Conservation (phyloP, 2,888 invertebrate genomes). For the Odontocerum albicorne region DNA sequence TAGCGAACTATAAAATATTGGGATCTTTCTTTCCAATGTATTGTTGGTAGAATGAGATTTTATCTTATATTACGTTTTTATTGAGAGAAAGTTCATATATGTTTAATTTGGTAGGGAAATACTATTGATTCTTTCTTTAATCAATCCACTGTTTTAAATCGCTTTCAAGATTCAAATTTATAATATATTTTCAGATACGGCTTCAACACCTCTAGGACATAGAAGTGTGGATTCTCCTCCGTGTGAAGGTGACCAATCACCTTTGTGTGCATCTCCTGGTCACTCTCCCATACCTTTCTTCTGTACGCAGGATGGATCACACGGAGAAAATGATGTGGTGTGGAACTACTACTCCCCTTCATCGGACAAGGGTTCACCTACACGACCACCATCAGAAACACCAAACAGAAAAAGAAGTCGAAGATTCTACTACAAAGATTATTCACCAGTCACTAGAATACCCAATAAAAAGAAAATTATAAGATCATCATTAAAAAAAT, state of each 20-base stretch:
- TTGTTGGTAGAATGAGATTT: too few species aligned
- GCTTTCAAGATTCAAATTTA: not conserved
- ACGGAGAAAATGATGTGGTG: conserved; percentile 54
- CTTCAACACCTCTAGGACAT: conserved; percentile 51
- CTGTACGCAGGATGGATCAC: conserved; percentile 55
- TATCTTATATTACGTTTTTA: too few species aligned
- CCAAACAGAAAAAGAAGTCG: conserved; percentile 43
- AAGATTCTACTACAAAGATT: conserved; percentile 22
- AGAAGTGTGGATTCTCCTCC: conserved; percentile 46
- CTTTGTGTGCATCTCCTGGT: conserved; percentile 3
- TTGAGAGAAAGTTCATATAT: too few species aligned
- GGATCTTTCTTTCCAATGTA: not conserved
- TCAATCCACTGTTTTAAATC: too few species aligned
- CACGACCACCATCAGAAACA: conserved; percentile 39
- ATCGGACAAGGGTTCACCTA: conserved; percentile 41
- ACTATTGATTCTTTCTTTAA: not conserved
- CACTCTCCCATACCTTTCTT: conserved; percentile 50
- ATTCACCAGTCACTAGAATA: conserved; percentile 28
- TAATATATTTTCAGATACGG: conserved; percentile 45
- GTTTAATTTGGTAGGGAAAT: not conserved
- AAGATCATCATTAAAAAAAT: conserved; percentile 45
- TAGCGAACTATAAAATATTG: not conserved
- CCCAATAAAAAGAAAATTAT: conserved; percentile 45
- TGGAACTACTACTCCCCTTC: conserved; percentile 59
- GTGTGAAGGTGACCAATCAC: conserved; percentile 51